Evolutionary conservation across 2,113 vertebrate species (phyloP).

Genomic region (Hemiprocne comata): DNA sequence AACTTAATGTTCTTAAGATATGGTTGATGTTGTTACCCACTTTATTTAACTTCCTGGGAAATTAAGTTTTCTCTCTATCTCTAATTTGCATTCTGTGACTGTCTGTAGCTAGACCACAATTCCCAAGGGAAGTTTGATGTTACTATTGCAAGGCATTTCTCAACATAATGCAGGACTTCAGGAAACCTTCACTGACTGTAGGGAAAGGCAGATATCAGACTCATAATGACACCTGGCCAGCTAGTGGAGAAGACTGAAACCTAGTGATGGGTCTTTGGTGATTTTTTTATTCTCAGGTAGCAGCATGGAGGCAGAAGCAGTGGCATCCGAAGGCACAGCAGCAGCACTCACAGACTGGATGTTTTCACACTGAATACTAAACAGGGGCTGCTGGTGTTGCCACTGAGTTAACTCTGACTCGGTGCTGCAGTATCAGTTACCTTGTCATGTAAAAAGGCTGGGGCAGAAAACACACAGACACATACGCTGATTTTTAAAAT

Average conservation of each 20-base stretch:
- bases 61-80: background rate
- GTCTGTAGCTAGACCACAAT: background rate
- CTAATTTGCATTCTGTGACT: background rate
- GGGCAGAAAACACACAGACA: background rate
- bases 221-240: background rate
- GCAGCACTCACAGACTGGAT: background rate
- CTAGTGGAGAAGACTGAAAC: background rate
- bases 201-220: background rate
- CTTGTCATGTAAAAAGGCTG: background rate
- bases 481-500: background rate
- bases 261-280: background rate
- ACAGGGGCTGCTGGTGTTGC: background rate
- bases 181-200: background rate
- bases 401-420: background rate
- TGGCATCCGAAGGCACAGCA: background rate
- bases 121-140: background rate
- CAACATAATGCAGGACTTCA: background rate
- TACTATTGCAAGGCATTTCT: background rate
- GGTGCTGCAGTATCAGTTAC: background rate
- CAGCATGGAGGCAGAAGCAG: background rate
- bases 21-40: background rate
- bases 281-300: background rate
- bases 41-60: background rate
- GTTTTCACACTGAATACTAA: background rate
- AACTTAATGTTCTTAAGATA: background rate